Conservation (phyloP, 2,888 invertebrate species). For the Graphium colonna region DNA sequence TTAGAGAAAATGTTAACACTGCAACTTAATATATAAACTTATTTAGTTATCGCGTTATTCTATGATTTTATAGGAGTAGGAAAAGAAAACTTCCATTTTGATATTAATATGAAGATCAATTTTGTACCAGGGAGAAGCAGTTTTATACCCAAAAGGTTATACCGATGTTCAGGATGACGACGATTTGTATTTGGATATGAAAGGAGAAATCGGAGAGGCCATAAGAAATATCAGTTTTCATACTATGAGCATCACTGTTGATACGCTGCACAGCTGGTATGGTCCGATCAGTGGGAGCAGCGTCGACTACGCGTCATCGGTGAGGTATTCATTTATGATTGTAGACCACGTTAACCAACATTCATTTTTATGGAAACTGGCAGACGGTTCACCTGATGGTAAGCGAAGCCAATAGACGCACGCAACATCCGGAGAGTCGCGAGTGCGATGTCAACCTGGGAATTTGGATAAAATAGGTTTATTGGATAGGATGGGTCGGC, state of each 20-base stretch:
- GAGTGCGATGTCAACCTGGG: too few relatives aligned
- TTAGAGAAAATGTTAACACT: too few relatives aligned
- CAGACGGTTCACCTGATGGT: too few relatives aligned
- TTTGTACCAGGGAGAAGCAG: conserved; percentile 58
- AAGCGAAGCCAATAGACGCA: too few relatives aligned
- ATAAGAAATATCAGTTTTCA: conserved; percentile 60
- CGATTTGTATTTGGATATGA: conserved; percentile 61
- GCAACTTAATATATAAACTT: conserved; percentile 5
- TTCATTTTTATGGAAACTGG: too few relatives aligned
- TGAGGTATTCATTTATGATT: too few relatives aligned
- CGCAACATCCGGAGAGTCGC: too few relatives aligned
- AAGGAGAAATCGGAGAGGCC: conserved; percentile 58
- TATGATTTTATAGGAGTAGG: neutral
- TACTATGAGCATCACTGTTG: conserved; percentile 44
- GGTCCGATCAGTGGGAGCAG: conserved; percentile 55
- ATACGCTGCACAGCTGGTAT: conserved; percentile 58
- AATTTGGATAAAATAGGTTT: too few relatives aligned
- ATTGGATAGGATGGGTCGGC: too few relatives aligned
- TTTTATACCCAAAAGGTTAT: conserved; percentile 62
- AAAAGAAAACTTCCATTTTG: too few relatives aligned
- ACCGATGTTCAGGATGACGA: conserved; percentile 47
- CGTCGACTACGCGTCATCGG: conserved; percentile 64
- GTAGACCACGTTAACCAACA: too few relatives aligned
- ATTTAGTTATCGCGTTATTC: neutral
- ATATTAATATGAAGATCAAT: neutral